phyloP scores from a whole-genome alignment of 2,888 invertebrate genomes.

The Tetranychus piercei region DNA sequence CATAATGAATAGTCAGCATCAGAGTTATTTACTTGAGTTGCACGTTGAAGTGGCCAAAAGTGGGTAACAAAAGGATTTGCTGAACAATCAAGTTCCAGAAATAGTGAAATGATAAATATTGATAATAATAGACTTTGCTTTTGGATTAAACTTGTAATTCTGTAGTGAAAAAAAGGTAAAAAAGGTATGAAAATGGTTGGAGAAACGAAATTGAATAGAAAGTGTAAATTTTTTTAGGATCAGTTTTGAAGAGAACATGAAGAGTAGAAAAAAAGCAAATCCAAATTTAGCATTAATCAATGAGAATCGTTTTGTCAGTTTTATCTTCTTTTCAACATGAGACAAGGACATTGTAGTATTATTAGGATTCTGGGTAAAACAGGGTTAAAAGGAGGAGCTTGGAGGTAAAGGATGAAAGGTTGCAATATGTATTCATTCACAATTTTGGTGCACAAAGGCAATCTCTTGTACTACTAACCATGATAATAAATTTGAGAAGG shows the following conservation, averaged over 20 bases:
- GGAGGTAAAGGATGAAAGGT: background rate
- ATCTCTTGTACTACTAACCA: background rate
- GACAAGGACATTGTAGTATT: background rate
- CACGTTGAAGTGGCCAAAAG: too few species aligned
- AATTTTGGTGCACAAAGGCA: background rate
- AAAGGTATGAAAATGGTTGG: too few species aligned
- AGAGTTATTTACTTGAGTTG: too few species aligned
- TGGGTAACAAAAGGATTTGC: too few species aligned
- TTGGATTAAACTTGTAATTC: too few species aligned
- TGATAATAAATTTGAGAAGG: background rate
- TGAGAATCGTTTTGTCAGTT: background rate
- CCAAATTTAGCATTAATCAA: background rate
- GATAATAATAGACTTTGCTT: too few species aligned
- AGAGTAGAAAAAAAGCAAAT: background rate
- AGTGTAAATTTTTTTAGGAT: background rate
- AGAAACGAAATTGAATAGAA: background rate
- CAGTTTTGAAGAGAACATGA: background rate
- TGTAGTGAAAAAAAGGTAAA: too few species aligned
- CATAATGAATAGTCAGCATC: too few species aligned
- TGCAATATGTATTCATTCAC: background rate
- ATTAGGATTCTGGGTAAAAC: background rate
- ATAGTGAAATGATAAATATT: too few species aligned
- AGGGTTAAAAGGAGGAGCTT: constrained; percentile 1
- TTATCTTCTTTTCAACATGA: background rate
- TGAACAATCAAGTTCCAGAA: too few species aligned